These are phyloP conservation scores for Erythrolamprus reginae DNA, from an alignment of 2,113 vertebrate species.

Conservation along the genomic window DNA sequence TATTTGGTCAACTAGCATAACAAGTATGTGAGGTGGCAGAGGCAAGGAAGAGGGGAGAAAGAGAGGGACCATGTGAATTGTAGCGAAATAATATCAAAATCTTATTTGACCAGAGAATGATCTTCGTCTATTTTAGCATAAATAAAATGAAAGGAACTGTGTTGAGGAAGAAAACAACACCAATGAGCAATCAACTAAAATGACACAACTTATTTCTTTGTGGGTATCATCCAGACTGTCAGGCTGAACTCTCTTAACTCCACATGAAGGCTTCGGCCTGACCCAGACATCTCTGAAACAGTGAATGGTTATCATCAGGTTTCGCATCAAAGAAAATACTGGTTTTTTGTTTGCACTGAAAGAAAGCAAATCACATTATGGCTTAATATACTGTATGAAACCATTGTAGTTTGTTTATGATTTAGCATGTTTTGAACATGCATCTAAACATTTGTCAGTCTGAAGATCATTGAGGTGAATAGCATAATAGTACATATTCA, in stretches of 20 bases:
- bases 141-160: slow-evolving; percentile 54
- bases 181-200: slow-evolving; percentile 52
- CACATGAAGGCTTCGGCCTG: no score
- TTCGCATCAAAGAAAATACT: slow-evolving; percentile 62
- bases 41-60: background rate
- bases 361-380: background rate
- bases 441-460: background rate
- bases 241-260: no score
- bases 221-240: slow-evolving; percentile 56
- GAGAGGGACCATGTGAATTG: background rate
- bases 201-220: slow-evolving; percentile 61
- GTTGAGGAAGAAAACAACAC: background rate
- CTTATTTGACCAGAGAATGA: slow-evolving; percentile 49
- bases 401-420: background rate
- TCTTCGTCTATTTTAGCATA: slow-evolving; percentile 56
- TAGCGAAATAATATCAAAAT: slow-evolving; percentile 13
- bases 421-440: background rate
- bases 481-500: background rate
- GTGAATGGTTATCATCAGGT: slow-evolving; percentile 56
- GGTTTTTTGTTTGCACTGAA: slow-evolving; percentile 6
- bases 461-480: background rate
- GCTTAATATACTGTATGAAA: background rate
- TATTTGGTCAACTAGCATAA: slow-evolving; percentile 19
- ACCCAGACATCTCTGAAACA: slow-evolving; percentile 57
- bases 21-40: background rate